Evolutionary conservation across 2,797 vertebrate species (phyloP).

Genomic region (Lagorchestes hirsutus): DNA sequence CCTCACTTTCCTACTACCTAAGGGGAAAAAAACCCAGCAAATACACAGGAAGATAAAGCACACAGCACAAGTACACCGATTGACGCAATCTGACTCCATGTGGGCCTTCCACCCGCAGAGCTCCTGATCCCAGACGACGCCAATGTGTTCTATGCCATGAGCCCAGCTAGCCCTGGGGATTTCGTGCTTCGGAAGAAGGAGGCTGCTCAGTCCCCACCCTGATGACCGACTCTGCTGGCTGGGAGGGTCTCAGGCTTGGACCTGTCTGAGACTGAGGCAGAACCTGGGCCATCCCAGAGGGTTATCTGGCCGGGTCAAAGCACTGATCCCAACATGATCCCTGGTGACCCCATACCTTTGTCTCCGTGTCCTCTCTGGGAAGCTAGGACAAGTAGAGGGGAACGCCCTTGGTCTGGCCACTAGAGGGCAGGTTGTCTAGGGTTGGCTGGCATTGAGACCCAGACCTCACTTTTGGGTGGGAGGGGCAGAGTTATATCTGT

Average conservation of each 20-base stretch:
- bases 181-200: slow-evolving; percentile 87
- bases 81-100: not conserved
- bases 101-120: slow-evolving; percentile 81
- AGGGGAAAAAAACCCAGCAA: not conserved
- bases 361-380: not conserved
- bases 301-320: not conserved
- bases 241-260: not conserved
- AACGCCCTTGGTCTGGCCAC: not conserved
- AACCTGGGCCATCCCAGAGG: not conserved
- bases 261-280: not conserved
- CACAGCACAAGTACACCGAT: not conserved
- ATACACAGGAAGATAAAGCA: not conserved
- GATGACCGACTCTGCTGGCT: not conserved
- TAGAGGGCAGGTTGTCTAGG: not conserved
- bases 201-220: slow-evolving; percentile 62
- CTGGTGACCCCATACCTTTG: not conserved
- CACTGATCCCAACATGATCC: not conserved
- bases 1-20: not conserved
- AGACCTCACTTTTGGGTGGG: not conserved
- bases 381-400: not conserved
- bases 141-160: slow-evolving; percentile 94
- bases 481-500: not conserved
- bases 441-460: not conserved
- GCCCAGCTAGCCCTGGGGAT: slow-evolving; percentile 87
- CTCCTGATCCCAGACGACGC: slow-evolving; percentile 91